Percentiles rank a stretch among this genome's conserved stretches.
These are phyloP conservation scores for Garrulus glandarius DNA, from an alignment of 2,797 vertebrate species.

Conservation along the genomic window DNA sequence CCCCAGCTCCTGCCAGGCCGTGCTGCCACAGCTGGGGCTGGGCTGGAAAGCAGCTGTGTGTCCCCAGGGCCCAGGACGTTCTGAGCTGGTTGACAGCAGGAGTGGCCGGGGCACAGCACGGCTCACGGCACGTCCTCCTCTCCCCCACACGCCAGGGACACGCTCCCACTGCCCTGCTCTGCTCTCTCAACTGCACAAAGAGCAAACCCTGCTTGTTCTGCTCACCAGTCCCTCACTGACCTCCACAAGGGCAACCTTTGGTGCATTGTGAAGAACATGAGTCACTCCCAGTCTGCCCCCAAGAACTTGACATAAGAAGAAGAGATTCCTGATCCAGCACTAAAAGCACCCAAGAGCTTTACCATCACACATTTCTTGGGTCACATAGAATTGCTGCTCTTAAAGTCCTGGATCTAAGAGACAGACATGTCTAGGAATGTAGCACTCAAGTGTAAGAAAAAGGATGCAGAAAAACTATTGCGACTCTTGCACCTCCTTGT, in stretches of 20 bases:
- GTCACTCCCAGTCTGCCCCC: neutral
- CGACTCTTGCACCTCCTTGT: neutral
- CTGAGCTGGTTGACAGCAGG: neutral
- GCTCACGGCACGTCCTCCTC: rapidly evolving
- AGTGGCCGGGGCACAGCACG: rapidly evolving
- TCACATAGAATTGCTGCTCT: neutral
- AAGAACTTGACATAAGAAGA: neutral
- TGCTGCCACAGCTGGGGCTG: neutral
- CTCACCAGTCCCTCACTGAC: neutral
- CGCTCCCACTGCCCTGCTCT: rapidly evolving
- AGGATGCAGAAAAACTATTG: neutral
- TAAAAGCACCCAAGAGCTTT: neutral
- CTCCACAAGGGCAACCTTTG: neutral
- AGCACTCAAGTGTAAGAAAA: neutral
- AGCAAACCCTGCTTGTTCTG: neutral
- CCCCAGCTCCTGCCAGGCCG: neutral
- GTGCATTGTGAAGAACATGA: neutral
- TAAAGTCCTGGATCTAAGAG: neutral
- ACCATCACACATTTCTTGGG: neutral
- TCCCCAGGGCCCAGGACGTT: neutral
- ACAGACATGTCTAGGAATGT: neutral
- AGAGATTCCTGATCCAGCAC: neutral
- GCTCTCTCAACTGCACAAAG: neutral
- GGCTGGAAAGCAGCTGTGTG: neutral
- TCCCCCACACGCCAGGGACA: rapidly evolving